These are phyloP conservation scores for Agelas oroides DNA, from an alignment of 37 sponge, comb jelly and placozoan genomes.

Conservation along the genomic window DNA sequence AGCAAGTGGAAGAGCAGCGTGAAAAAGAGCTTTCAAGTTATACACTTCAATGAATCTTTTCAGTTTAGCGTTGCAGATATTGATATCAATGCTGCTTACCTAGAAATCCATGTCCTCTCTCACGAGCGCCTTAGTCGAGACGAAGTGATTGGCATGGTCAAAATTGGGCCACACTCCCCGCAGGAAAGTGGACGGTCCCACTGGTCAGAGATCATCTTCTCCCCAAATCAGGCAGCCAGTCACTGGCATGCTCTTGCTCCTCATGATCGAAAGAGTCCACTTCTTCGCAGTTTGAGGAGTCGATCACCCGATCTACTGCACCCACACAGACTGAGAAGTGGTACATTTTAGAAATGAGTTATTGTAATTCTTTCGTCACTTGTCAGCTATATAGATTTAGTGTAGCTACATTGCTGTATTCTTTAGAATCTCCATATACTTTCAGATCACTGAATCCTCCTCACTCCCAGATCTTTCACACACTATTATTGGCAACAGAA, in stretches of 20 bases:
- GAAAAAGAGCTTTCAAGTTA: conserved; percentile 42
- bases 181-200: conserved; percentile 19
- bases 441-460: too few species aligned
- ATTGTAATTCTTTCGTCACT: too few species aligned
- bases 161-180: conserved; percentile 9
- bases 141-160: conserved; percentile 18
- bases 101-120: conserved; percentile 38
- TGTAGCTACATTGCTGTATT: too few species aligned
- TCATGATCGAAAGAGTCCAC: too few species aligned
- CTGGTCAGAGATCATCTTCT: conserved; percentile 42
- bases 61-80: conserved; percentile 31
- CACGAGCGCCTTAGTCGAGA: conserved; percentile 31
- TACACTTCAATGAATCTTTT: conserved; percentile 60
- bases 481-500: too few species aligned
- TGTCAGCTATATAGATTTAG: too few species aligned
- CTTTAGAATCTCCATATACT: too few species aligned
- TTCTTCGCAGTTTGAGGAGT: too few species aligned
- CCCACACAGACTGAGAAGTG: too few species aligned
- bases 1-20: conserved; percentile 50
- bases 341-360: too few species aligned
- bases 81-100: not conserved
- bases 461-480: too few species aligned
- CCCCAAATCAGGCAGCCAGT: conserved; percentile 22
- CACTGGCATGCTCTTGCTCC: conserved; percentile 22
- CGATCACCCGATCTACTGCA: too few species aligned